Base-by-base conservation (phyloP, 2,113 vertebrate species). In the Nothoprocta pentlandii region DNA sequence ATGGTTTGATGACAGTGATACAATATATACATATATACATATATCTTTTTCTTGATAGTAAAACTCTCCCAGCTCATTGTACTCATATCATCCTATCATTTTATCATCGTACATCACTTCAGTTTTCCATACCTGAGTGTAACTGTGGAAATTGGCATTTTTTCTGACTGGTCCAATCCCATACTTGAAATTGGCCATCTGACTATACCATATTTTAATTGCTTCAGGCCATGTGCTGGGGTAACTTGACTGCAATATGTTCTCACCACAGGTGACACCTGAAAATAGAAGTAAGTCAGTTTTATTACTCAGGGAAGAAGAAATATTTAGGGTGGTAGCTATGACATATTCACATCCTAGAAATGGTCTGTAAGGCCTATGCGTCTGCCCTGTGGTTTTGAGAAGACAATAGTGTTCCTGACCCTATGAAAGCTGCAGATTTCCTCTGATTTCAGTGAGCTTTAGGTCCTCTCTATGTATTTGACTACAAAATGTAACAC, bases 251-350 rank as follows among this genome's bases (percentile, higher is more conserved):
- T 90, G 10, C 1, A 95, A 42, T 5, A 95, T 6, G 11, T 96
- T 97, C 71, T 97, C 96, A 56, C 95, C 81, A 1, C 95, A 97
- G 42, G 34, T 44, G 36, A 82, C 20, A 67, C 86, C 95, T 97
- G 71, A 42, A 46, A 86, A 23, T 12, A 89, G 49, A 95, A 82
- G 0, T 20, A 53, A 69, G 19, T 68, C 6, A 36, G 0, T 59
- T 78, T 85, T 77, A 74, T 44, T 44, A 34, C 10, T 54, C 23
- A 11, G 4, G 16, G 59, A 13, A 74, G 12, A 67, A 80, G 22
- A 4, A 71, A 71, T 11, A 3, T n/a, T 3, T 8, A 54, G 17
- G 5, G 47, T 2, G 1, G 34, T 32, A 67, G 25, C 4, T 14
- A 44, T 5, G 25, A 30, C 25, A 64, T 21, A 59, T 3, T 15